These are phyloP conservation scores for Heliconius himera DNA, from an alignment of 1,140 invertebrate species.

Conservation along the genomic window DNA sequence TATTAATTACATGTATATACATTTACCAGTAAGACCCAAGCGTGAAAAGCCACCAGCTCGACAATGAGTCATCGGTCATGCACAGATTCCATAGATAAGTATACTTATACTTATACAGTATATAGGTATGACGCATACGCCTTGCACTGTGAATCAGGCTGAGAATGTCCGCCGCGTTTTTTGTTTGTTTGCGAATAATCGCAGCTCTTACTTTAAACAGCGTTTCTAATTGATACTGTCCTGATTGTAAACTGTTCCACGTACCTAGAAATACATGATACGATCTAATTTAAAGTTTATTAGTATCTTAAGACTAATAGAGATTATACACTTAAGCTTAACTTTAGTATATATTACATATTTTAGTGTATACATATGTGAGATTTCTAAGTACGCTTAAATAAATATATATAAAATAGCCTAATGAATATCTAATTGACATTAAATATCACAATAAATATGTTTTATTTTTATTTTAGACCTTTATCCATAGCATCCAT, in stretches of 20 bases:
- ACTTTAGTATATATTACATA: too few species aligned
- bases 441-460: neutral
- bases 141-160: constrained; percentile 50
- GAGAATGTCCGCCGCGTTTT: constrained; percentile 41
- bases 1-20: neutral
- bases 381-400: too few species aligned
- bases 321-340: neutral
- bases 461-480: neutral
- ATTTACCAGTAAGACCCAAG: neutral
- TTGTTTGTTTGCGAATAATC: constrained; percentile 45
- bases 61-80: constrained; percentile 42
- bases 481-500: neutral
- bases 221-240: constrained; percentile 15
- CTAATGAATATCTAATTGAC: neutral
- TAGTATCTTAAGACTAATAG: neutral
- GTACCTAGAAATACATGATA: neutral
- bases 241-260: constrained; percentile 2
- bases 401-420: neutral
- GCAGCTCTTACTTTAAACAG: constrained; percentile 19
- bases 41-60: neutral
- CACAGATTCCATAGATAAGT: constrained; percentile 39
- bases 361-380: too few species aligned
- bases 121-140: constrained; percentile 47
- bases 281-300: neutral
- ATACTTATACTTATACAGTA: constrained; percentile 12